Base-by-base conservation (phyloP, 2,113 vertebrate species). In the Gila orcuttii region DNA sequence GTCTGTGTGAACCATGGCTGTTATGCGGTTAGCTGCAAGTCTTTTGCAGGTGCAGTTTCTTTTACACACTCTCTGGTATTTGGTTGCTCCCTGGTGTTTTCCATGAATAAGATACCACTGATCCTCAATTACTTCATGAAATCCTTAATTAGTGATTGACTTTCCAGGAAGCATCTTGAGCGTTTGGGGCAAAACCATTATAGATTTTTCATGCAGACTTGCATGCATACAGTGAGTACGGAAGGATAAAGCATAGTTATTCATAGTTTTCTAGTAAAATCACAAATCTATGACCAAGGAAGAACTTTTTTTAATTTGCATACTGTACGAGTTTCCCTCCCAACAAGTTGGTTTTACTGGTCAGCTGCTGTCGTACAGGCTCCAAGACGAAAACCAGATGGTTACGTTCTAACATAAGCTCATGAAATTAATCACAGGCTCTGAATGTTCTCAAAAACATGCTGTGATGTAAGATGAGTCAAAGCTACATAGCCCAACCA, bases 1-100 rank as follows among this genome's bases (percentile, higher is more conserved):
- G 83, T 91, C 78, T 94, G 93, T 87, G 84, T 91, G 79, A 90
- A 83, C 85, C 84, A 59, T 69, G 88, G 82, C 88, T 85, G 88
- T 91, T 79, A 82, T 83, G 88, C 28, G 50, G 82, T 86, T 82
- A 6, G 62, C 89, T 68, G 66, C 73, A 62, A 64, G 85, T 23
- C 75, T 77, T 50, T 82, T 76, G 47, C 83, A 89, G 77, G 86
- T 89, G 90, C 80, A 87, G 28, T 13, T n/a, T n/a, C 39, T 42
- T 64, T 42, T 66, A 62, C 73, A 47, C 17, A 3, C 21, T 19
- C 55, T 36, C 31, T 7, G 25, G 85, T 47, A 8, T 74, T n/a
- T 83, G 60, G 75, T 88, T 88, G 78, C 75, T 84, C 19, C 84
- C 57, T 74, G 55, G 47, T 68, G 81, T 52, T 57, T 60, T 31